These are phyloP conservation scores for Littorina saxatilis DNA, from an alignment of 1,140 invertebrate species.

Conservation along the genomic window DNA sequence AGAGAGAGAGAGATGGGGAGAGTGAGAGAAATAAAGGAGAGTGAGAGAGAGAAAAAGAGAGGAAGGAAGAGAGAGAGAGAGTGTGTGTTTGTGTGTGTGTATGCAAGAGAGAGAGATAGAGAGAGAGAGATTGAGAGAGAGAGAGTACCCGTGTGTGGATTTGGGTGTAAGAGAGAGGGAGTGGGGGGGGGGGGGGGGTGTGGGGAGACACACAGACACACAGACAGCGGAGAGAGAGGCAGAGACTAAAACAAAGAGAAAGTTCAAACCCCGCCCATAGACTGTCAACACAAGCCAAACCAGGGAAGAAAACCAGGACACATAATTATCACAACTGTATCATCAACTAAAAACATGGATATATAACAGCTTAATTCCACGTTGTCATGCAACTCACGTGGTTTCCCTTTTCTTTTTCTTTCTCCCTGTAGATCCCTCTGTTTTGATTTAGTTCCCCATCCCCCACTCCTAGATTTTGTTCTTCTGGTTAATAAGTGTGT, in stretches of 20 bases:
- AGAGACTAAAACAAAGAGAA: neutral
- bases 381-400: no score
- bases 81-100: neutral
- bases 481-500: no score
- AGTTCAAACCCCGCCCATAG: no score
- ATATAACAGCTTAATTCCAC: no score
- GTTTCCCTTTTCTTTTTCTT: no score
- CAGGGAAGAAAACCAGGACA: no score
- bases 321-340: no score
- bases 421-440: no score
- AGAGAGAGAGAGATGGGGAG: conserved; percentile 17
- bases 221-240: neutral
- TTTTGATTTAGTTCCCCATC: no score
- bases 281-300: no score
- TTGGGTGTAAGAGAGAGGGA: neutral
- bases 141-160: neutral
- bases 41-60: neutral
- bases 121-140: conserved; percentile 16
- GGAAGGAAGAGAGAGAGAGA: neutral
- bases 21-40: neutral
- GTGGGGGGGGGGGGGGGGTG: neutral
- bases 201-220: neutral
- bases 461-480: no score
- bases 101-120: conserved; percentile 7
- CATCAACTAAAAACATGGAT: no score